Evolutionary conservation across 2,888 invertebrate species (phyloP), one percentile per base, ranked within the genome.

Genomic region (Epiblema foenella): DNA sequence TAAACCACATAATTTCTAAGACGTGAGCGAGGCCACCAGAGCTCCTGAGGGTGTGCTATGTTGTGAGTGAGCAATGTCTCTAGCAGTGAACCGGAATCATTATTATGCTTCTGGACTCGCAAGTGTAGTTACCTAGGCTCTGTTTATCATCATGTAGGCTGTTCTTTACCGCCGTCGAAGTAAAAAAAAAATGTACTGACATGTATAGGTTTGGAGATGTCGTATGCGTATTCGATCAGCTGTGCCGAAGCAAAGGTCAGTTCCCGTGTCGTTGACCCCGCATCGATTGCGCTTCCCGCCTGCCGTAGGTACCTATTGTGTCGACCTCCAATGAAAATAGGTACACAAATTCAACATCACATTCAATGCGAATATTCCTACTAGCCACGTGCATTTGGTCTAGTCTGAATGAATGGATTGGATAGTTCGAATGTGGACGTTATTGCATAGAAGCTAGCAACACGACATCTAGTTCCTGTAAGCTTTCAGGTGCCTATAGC

Each of bases 191-290:
- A 5, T 5, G 4, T 24, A 24, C 24, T 24, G 33, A 8, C 33
- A 5, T 33, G 33, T 5, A 8, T 33, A 33, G 20, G 24, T 24
- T 46, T 10, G 54, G n/a, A 33, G 59, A 56, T 57, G 68, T 64
- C 54, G 64, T 66, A 52, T 65, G 59, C 65, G 54, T 63, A 77
- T 82, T 85, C 84, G 91, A 93, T 91, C 91, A 92, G 92, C 91
- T 91, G 90, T 84, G 84, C 76, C 85, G 87, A 91, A 91, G 92
- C 88, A 91, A 91, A 92, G 93, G 92, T 93, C 90, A 92, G 89
- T 90, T 90, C 87, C 87, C 86, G 89, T 89, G 92, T 85, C 93
- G 83, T 85, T 86, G 93, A 93, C 89, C 93, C 82, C 85, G 76
- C 78, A 92, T 93, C 93, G 92, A 93, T 92, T 88, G 86, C 82